Evolutionary conservation across 1,140 invertebrate genomes (phyloP), one percentile per base, ranked within the genome.

Genomic region (Orussus abietinus): DNA sequence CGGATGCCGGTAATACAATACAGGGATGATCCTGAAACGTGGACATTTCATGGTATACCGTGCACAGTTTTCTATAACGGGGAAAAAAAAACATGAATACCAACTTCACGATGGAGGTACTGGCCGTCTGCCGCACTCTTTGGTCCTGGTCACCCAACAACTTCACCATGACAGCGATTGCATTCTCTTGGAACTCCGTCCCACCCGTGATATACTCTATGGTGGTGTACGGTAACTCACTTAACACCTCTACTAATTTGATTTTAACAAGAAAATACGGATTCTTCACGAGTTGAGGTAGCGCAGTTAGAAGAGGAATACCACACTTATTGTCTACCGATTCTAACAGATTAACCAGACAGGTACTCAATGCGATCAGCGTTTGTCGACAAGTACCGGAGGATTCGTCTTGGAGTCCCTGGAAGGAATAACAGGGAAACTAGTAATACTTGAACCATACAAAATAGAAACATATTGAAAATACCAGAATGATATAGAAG

Each of bases 261-360:
- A 91, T 84, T 75, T 90, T 90, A 14, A 92, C 84, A 9, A 95
- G 74, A 85, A 90, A 94, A 69, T 94, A 94, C 0, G 82, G 77
- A 72, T 91, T 90, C 26, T 77, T 74, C 29, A 80, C 78, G 1
- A 90, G 69, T 13, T 67, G 59, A 4, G 84, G 75, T 4, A 92
- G 66, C 28, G 73, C 64, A 31, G 81, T 74, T 15, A 93, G 60
- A n/a, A 85, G 63, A 9, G 75, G 64, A 4, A 75, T 51, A 11
- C 78, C 59, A 9, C 71, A 42, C 3, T 56, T 26, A 62, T 73
- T 77, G 29, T 80, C 74, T 1, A 72, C 50, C 19, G 80, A 84
- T 47, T 81, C 69, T 19, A 85, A 61, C n/a, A 92, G 48, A 15
- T 75, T 66, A 12, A 69, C 57, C 5, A 88, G 59, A 60, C 85